phyloP scores from a whole-genome alignment of 92 coral and sea anemone genomes.

The Heliopora coerulea region DNA sequence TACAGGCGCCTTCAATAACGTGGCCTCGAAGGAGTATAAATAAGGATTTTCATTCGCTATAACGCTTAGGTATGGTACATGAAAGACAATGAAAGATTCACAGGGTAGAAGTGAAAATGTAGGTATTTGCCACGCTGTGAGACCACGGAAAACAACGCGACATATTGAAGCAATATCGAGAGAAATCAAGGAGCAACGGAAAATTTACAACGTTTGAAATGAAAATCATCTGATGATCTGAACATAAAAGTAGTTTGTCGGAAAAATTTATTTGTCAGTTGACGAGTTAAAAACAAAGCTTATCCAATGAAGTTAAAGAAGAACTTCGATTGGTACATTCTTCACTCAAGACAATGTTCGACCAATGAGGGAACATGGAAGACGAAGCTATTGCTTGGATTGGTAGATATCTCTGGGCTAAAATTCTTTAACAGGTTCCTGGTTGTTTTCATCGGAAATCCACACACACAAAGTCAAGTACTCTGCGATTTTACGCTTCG shows the following conservation, averaged over 20 bases:
- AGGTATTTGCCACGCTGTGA: too few species aligned
- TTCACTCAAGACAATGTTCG: slow-evolving; percentile 33
- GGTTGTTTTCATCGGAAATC: slow-evolving; percentile 29
- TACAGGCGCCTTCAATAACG: too few species aligned
- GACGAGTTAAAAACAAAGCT: slow-evolving; percentile 25
- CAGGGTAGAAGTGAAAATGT: too few species aligned
- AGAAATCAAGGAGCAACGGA: not conserved
- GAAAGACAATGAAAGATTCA: too few species aligned
- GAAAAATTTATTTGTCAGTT: slow-evolving; percentile 3
- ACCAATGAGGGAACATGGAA: slow-evolving; percentile 47
- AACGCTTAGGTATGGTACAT: too few species aligned
- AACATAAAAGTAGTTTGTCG: not conserved
- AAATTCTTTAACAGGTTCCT: slow-evolving; percentile 37
- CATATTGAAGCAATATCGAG: not conserved
- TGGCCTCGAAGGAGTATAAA: too few species aligned
- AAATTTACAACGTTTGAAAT: not conserved
- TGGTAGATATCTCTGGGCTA: slow-evolving; percentile 21
- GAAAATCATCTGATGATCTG: not conserved
- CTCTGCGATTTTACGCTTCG: too few species aligned
- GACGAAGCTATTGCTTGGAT: slow-evolving; percentile 37
- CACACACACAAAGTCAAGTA: slow-evolving; percentile 3
- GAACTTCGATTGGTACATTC: slow-evolving; percentile 43
- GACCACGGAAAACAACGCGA: not conserved
- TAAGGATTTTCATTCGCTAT: too few species aligned
- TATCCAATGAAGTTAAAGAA: slow-evolving; percentile 34